Evolutionary conservation across 2,797 vertebrate species (phyloP).

Genomic region (Channallabes apus): DNA sequence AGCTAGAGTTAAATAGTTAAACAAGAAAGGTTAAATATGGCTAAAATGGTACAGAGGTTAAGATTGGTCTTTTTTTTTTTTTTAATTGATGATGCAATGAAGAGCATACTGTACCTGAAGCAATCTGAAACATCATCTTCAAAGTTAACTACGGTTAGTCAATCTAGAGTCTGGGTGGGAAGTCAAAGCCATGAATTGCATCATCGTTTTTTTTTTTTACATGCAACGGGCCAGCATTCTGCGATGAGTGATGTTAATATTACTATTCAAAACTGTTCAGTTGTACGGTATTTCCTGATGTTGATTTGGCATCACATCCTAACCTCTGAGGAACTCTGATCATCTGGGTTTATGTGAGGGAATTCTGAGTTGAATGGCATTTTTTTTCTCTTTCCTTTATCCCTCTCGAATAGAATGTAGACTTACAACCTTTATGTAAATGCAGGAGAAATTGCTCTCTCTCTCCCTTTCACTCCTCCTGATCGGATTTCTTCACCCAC

Average conservation of each 20-base stretch:
- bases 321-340: not conserved
- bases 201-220: not conserved
- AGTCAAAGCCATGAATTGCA: not conserved
- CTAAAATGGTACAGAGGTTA: no score
- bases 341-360: not conserved
- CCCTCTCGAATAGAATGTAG: not conserved
- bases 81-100: no score
- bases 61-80: no score
- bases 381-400: not conserved
- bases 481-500: not conserved
- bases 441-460: not conserved
- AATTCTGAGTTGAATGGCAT: not conserved
- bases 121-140: not conserved
- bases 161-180: not conserved
- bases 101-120: no score
- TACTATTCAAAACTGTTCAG: no score
- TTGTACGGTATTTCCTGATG: not conserved
- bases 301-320: not conserved
- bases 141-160: no score
- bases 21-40: no score
- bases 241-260: not conserved
- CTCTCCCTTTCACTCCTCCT: not conserved
- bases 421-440: not conserved
- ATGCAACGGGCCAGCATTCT: not conserved
- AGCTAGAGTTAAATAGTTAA: not conserved